Evolutionary conservation across 2,888 invertebrate genomes (phyloP).

Genomic region (Uloborus plumipes): DNA sequence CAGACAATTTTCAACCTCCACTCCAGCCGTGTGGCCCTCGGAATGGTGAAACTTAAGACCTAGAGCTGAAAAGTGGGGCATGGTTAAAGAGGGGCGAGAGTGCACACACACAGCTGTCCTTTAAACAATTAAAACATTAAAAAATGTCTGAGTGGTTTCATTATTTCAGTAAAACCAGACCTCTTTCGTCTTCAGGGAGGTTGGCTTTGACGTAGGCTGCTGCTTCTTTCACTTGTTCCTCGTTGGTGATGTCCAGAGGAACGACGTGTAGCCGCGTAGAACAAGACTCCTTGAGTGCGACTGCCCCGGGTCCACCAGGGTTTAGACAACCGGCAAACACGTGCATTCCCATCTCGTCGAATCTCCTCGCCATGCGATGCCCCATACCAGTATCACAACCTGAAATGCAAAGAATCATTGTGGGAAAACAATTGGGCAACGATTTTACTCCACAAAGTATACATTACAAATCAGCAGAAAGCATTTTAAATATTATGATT

Average conservation of each 20-base stretch:
- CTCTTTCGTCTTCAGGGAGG: conserved; percentile 27
- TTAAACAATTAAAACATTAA: no score
- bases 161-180: neutral
- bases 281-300: conserved; percentile 26
- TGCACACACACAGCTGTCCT: no score
- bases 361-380: conserved; percentile 69
- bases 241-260: conserved; percentile 44
- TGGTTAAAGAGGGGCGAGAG: no score
- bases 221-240: conserved; percentile 38
- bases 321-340: conserved; percentile 59
- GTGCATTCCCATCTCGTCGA: conserved; percentile 68
- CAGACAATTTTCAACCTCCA: no score
- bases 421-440: no score
- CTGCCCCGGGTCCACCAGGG: conserved; percentile 31
- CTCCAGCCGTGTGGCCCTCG: no score
- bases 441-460: neutral
- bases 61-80: no score
- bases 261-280: conserved; percentile 43
- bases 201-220: conserved; percentile 39
- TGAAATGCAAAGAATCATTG: conserved; percentile 21
- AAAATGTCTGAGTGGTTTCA: neutral
- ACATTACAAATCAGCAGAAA: neutral
- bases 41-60: no score
- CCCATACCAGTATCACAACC: conserved; percentile 71
- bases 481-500: neutral